Percentiles rank a stretch among this genome's conserved stretches.
These are phyloP conservation scores for Phenganax stokvisi DNA, from an alignment of 92 coral and sea anemone species.

Conservation along the genomic window DNA sequence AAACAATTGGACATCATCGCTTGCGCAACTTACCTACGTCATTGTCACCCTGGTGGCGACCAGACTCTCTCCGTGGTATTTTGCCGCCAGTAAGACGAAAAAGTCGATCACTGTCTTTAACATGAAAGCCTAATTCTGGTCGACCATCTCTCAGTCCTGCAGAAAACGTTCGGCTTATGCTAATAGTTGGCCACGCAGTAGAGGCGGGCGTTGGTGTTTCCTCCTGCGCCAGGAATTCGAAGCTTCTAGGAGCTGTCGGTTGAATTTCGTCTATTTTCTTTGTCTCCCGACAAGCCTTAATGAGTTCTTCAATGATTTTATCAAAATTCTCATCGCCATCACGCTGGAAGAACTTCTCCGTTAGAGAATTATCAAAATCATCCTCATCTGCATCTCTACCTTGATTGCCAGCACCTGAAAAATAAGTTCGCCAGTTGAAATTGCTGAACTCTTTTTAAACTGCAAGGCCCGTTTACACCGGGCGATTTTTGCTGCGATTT, in stretches of 20 bases:
- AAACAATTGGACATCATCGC: too few species aligned
- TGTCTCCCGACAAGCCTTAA: constrained; percentile 37
- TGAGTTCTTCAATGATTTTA: constrained; percentile 8
- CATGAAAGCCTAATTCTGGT: constrained; percentile 33
- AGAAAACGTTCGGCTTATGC: background rate
- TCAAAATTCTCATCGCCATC: background rate
- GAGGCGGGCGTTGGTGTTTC: background rate
- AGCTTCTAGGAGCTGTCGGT: background rate
- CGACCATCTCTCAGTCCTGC: constrained; percentile 23
- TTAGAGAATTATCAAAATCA: too few species aligned
- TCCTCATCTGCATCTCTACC: background rate
- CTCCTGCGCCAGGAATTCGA: constrained; percentile 19
- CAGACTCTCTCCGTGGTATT: background rate
- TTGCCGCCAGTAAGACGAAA: constrained; percentile 31
- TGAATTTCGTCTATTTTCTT: constrained; percentile 6
- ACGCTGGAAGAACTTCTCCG: too few species aligned
- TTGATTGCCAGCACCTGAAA: background rate
- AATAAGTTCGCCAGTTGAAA: background rate
- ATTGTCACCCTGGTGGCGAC: background rate
- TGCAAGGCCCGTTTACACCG: too few species aligned
- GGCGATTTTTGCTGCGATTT: too few species aligned
- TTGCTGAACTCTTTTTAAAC: too few species aligned
- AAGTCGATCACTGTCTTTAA: constrained; percentile 18
- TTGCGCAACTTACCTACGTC: background rate
- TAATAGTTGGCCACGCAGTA: background rate